Evolutionary conservation across 2,797 vertebrate species (phyloP).

Genomic region (Anabacerthia variegaticeps): DNA sequence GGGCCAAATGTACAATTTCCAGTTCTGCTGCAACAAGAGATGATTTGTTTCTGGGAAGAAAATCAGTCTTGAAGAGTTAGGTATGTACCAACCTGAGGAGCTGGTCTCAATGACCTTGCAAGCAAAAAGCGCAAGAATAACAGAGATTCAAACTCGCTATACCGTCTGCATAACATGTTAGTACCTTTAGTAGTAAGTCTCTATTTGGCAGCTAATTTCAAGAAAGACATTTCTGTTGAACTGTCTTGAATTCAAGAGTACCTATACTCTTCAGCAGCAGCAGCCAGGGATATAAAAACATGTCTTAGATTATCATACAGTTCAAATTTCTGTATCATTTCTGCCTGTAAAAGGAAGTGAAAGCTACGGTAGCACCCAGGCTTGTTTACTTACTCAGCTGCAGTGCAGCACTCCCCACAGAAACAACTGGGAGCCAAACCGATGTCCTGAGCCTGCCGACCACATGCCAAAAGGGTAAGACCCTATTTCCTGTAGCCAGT

Average conservation of each 20-base stretch:
- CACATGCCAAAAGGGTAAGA: background rate
- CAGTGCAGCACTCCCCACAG: background rate
- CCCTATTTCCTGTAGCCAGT: background rate
- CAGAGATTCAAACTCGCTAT: accelerated
- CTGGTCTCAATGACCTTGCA: background rate
- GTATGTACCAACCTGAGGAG: background rate
- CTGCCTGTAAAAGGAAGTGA: background rate
- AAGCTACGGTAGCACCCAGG: background rate
- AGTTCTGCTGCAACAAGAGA: background rate
- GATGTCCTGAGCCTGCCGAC: slow-evolving; percentile 9
- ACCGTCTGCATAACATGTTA: accelerated
- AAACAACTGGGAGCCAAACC: background rate
- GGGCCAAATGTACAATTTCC: background rate
- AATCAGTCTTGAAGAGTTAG: background rate
- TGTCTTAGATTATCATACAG: background rate
- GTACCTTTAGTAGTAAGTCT: background rate
- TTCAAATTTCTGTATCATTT: background rate
- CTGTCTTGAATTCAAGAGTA: background rate
- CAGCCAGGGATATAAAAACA: background rate
- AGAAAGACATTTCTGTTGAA: background rate
- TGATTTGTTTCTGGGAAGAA: background rate
- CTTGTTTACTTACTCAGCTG: background rate
- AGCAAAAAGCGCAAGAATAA: background rate
- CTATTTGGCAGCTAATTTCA: background rate
- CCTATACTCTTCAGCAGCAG: background rate